phyloP scores from a whole-genome alignment of 1,140 invertebrate species.

The Bombyx mori region DNA sequence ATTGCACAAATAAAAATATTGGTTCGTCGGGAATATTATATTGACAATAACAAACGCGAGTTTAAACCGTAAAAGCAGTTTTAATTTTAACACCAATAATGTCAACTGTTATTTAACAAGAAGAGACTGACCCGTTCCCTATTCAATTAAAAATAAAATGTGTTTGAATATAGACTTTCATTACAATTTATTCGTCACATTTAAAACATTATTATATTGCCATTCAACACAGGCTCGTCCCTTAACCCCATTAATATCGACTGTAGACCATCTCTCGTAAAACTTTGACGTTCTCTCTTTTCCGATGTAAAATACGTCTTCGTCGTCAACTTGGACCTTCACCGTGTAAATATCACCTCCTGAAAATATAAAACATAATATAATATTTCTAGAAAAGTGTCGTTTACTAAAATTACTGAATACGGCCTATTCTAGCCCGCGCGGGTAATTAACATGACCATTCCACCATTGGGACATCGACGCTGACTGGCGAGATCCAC shows the following conservation, averaged over 20 bases:
- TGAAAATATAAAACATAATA: too few species aligned
- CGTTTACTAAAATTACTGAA: too few species aligned
- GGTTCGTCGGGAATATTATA: background rate
- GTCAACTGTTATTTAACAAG: background rate
- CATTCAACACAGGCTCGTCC: conserved; percentile 80
- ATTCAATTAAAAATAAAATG: conserved; percentile 1
- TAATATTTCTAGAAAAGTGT: too few species aligned
- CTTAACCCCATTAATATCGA: conserved; percentile 75
- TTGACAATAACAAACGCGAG: background rate
- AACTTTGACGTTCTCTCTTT: conserved; percentile 77
- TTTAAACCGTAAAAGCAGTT: background rate
- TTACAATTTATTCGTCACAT: conserved; percentile 9
- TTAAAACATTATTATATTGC: conserved; percentile 73
- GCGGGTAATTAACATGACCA: too few species aligned
- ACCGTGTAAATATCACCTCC: conserved; percentile 59
- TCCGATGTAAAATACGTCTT: conserved; percentile 77
- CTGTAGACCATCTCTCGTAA: conserved; percentile 74
- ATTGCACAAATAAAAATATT: too few species aligned
- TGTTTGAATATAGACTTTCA: background rate
- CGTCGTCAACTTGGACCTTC: conserved; percentile 72
- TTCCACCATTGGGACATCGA: too few species aligned
- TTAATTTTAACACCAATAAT: background rate
- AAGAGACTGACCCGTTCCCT: background rate
- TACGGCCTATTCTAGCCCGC: too few species aligned
- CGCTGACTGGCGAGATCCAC: too few species aligned